Evolutionary conservation across 2,888 invertebrate genomes (phyloP).

Genomic region (Matsumyia berberina): DNA sequence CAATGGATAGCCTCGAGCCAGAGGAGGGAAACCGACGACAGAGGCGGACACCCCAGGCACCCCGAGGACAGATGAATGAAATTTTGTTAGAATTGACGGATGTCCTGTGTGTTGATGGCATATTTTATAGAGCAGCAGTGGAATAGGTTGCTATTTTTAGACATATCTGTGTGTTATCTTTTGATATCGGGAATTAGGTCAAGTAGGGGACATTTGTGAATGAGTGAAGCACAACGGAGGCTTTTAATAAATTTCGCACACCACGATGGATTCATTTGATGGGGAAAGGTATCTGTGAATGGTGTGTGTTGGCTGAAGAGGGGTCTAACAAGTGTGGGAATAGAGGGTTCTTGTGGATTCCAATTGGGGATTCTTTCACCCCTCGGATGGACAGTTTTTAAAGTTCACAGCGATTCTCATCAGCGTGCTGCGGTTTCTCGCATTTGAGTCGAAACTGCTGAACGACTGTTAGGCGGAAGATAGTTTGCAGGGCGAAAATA

Average conservation of each 20-base stretch:
- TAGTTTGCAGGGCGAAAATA: no score
- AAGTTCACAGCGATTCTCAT: no score
- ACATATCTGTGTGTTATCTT: constrained; percentile 39
- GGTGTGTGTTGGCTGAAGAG: background rate
- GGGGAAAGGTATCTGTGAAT: background rate
- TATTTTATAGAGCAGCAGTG: constrained; percentile 15
- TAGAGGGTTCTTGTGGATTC: background rate
- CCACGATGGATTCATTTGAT: constrained; percentile 4
- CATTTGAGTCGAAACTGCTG: no score
- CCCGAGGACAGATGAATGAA: constrained; percentile 37
- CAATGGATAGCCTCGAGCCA: background rate
- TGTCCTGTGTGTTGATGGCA: constrained; percentile 33
- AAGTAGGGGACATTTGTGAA: constrained; percentile 48
- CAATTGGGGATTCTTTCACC: no score
- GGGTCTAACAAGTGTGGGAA: background rate
- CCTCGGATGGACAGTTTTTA: no score
- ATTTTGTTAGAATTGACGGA: constrained; percentile 57
- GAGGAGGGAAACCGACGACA: background rate
- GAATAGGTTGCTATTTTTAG: constrained; percentile 48
- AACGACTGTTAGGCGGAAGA: no score
- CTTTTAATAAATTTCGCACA: constrained; percentile 53
- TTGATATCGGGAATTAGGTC: constrained; percentile 64
- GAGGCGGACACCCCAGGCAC: background rate
- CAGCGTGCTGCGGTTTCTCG: no score
- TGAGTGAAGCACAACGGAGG: constrained; percentile 34